Base-by-base conservation (phyloP, 2,113 vertebrate species). In the Regulus satrapa region DNA sequence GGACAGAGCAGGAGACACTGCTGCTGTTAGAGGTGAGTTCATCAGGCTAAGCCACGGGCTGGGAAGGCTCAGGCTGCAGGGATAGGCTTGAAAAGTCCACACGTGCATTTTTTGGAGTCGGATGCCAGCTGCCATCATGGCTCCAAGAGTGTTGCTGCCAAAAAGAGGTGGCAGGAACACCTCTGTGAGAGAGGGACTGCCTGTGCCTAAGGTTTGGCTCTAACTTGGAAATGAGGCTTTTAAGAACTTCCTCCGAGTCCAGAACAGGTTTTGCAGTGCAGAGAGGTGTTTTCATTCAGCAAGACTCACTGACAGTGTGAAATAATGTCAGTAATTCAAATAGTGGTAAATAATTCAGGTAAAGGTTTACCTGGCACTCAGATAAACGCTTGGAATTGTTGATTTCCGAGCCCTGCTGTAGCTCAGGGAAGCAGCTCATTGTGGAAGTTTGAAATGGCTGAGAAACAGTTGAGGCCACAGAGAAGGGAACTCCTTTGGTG, bases 1-100 rank as follows among this genome's bases (percentile, higher is more conserved):
- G 99, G 99, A 99, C 99, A 0, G 99, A 99, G 78, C 99, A 99
- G 91, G 99, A 99, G 97, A 99, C 99, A 0, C 94, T 99, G 59
- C 98, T 99, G 29, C 98, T 99, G 17, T 87, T 99, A 2, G 99
- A 99, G 98, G 99, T 99, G 94, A 99, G 97, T 79, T 14, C 18
- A 1, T n/a, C 29, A 58, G 45, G 49, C 32, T 29, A 7, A 12
- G 20, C 6, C 9, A 17, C 19, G 31, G 29, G 31, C 18, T 3
- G 1, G 46, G 48, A 61, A 88, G 41, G 46, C 20, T 18, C 31
- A 49, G 55, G 5, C 41, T 4, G 17, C 8, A 29, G 24, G 46
- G 34, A 1, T n/a, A 2, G 9, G 3, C 34, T 74, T 54, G 32
- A 18, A 43, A 52, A 77, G 38, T 6, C 45, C 32, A 1, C 7